These are phyloP conservation scores for Acestrorhynchus altus DNA, from an alignment of 2,797 vertebrate genomes.

Conservation along the genomic window DNA sequence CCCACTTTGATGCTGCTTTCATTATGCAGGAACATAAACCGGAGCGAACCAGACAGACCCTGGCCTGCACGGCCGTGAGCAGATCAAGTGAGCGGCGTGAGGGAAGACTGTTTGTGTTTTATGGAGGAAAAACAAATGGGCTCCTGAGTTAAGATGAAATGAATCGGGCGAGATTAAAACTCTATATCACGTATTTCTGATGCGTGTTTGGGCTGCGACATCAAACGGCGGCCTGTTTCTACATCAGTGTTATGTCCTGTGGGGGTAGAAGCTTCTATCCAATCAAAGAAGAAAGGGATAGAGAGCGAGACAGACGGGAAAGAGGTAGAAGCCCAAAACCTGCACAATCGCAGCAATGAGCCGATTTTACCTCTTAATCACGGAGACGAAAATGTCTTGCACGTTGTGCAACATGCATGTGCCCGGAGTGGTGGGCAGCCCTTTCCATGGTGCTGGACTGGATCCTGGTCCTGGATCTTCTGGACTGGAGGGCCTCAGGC, in stretches of 20 bases:
- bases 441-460: too few relatives aligned
- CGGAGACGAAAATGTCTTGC: neutral
- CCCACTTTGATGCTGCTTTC: constrained; percentile 45
- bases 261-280: neutral
- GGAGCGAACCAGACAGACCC: constrained; percentile 8
- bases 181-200: neutral
- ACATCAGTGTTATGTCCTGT: neutral
- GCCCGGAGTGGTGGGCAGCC: too few relatives aligned
- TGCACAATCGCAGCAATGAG: neutral
- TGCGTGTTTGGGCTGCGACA: neutral
- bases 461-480: too few relatives aligned
- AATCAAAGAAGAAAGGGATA: neutral
- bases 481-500: too few relatives aligned
- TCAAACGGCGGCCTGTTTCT: neutral
- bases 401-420: too few relatives aligned
- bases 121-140: constrained; percentile 17
- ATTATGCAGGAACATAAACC: constrained; percentile 30
- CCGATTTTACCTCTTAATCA: neutral
- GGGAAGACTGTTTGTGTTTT: constrained; percentile 41
- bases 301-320: neutral
- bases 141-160: constrained; percentile 11
- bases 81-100: constrained; percentile 39
- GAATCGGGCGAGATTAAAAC: constrained; percentile 23
- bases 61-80: constrained; percentile 8
- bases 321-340: too few relatives aligned